Evolutionary conservation across 2,888 invertebrate genomes (phyloP), one percentile per base, ranked within the genome.

Genomic region (Eristalis tenax): DNA sequence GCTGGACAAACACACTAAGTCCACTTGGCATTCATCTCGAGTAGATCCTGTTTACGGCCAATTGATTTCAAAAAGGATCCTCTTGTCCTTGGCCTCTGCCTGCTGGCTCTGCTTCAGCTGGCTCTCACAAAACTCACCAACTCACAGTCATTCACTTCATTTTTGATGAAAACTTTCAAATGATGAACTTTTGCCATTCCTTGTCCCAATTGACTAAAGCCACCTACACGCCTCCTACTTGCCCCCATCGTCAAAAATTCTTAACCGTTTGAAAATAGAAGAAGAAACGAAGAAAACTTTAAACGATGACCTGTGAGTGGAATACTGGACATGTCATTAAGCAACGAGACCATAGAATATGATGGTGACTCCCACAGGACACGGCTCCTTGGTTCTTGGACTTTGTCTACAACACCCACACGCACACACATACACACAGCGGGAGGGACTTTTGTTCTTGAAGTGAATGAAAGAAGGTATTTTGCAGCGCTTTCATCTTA

Each of bases 251-350:
- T 18, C 59, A 23, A 0, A 23, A 22, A 15, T 43, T 22, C 59
- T 59, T 28, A 59, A 23, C 59, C 59, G 57, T 26, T 56, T 66
- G 50, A 50, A 50, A 18, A 50, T 18, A 38, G 11, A 23, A 38
- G 23, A 40, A 59, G 59, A 26, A 23, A 74, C n/a, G 35, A 68
- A 69, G 61, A 28, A 50, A 84, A 77, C 83, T 73, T 77, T 85
- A 85, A 81, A 85, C 77, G 85, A 77, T 85, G 85, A 81, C 81
- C 85, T 85, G 81, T 85, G 85, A 85, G 81, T 13, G 22, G 85
- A 85, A 85, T 85, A 85, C 77, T 77, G 85, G 81, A 85, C 77
- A 73, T 77, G 73, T 77, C 81, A 81, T 85, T 85, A 77, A 69
- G 59, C 57, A 69, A 50, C 26, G 40, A 68, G 66, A 71, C 80